Evolutionary conservation across 2,113 vertebrate species (phyloP).

Genomic region (Sinocyclocheilus anophthalmus): DNA sequence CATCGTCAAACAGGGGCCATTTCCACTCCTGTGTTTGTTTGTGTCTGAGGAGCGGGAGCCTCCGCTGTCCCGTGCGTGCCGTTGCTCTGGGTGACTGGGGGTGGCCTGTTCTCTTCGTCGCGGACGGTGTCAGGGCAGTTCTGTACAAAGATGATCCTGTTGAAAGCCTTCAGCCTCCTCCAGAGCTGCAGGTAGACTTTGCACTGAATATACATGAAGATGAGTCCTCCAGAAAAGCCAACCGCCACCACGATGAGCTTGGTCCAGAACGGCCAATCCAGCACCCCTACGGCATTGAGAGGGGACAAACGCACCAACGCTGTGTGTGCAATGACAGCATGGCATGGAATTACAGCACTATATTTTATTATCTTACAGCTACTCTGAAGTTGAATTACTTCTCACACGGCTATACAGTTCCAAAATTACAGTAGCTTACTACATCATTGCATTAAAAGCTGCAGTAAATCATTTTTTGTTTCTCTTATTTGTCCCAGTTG

Average conservation of each 20-base stretch:
- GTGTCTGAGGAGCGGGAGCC: slow-evolving; percentile 74
- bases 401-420: background rate
- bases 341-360: slow-evolving; percentile 23
- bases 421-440: slow-evolving; percentile 1
- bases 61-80: slow-evolving; percentile 77
- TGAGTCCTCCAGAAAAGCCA: slow-evolving; percentile 87
- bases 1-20: slow-evolving; percentile 82
- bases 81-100: slow-evolving; percentile 60
- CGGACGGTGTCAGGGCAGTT: slow-evolving; percentile 92
- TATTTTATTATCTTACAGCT: slow-evolving; percentile 39
- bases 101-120: slow-evolving; percentile 77
- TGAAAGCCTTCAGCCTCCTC: slow-evolving; percentile 95
- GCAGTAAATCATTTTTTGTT: background rate
- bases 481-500: background rate
- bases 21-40: slow-evolving; percentile 71
- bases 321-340: slow-evolving; percentile 35
- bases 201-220: slow-evolving; percentile 98
- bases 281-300: slow-evolving; percentile 78
- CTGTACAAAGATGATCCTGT: slow-evolving; percentile 96
- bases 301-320: slow-evolving; percentile 34
- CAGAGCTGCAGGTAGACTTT: slow-evolving; percentile 96
- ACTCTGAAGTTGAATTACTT: background rate
- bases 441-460: background rate
- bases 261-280: slow-evolving; percentile 99
- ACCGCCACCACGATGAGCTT: slow-evolving; percentile 94